Percentiles rank a stretch among this genome's conserved stretches.
phyloP scores from a whole-genome alignment of 2,797 vertebrate species.

The Parotocinclus haroldoi region DNA sequence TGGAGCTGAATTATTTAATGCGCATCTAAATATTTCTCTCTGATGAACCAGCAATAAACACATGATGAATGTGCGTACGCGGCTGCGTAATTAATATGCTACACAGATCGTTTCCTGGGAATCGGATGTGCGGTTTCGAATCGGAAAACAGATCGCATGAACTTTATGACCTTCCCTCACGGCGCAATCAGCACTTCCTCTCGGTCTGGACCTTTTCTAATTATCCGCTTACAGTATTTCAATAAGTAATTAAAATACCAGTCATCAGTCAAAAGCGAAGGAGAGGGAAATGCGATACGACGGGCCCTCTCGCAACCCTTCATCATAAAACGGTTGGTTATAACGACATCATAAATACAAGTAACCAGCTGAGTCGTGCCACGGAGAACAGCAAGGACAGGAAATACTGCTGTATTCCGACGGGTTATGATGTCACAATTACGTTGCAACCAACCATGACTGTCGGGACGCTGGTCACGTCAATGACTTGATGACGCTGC shows the following conservation, averaged over 20 bases:
- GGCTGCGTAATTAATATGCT: neutral
- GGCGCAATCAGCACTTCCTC: conserved; percentile 50
- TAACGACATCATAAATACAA: neutral
- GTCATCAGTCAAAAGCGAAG: conserved; percentile 72
- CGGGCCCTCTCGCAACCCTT: neutral
- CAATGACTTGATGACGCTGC: no score
- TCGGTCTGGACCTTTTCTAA: conserved; percentile 63
- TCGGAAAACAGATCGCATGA: conserved; percentile 59
- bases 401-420: no score
- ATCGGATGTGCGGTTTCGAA: neutral
- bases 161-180: conserved; percentile 70
- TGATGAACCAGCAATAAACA: conserved; percentile 3
- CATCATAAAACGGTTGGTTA: neutral
- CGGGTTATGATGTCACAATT: no score
- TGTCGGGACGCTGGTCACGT: no score
- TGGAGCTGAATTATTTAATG: neutral
- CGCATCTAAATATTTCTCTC: neutral
- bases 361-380: no score
- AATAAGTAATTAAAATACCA: conserved; percentile 80
- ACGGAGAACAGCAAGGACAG: no score
- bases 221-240: conserved; percentile 74
- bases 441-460: no score
- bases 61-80: neutral
- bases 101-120: neutral
- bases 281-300: conserved; percentile 45